Evolutionary conservation across 2,888 invertebrate genomes (phyloP), one percentile per base, ranked within the genome.

Genomic region (Galerucella calmariensis): DNA sequence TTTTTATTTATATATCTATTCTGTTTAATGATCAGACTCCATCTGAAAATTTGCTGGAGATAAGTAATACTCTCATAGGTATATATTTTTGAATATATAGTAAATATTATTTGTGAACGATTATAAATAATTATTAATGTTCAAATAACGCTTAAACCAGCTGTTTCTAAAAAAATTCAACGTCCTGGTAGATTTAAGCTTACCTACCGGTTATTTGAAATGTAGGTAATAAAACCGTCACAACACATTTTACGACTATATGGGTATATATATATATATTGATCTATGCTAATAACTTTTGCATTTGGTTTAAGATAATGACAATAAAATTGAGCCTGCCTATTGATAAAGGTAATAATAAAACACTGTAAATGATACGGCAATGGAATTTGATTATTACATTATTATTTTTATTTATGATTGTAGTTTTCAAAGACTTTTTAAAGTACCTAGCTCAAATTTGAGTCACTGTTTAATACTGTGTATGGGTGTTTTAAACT

Each of bases 231-330:
- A 35, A 35, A 61, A 61, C 35, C 27, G 12, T 61, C 35, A 61
- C 27, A 16, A 35, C n/a, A 61, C 8, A 27, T 35, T 61, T 35
- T 6, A 35, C 35, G 16, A 12, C n/a, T 61, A 35, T 61, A 11
- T 61, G n/a, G n/a, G n/a, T n/a, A n/a, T n/a, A n/a, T n/a, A n/a
- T n/a, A n/a, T n/a, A n/a, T n/a, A n/a, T n/a, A n/a, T 10, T 5
- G 35, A 35, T 61, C 27, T 27, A 27, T 59, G 5, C 9, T 35
- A 61, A 61, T 27, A 24, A 61, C n/a, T 61, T 24, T 27, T 61
- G 35, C 10, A n/a, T 61, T 61, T 2, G 27, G 35, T 61, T 61
- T 61, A 61, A 61, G 61, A 61, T 61, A 61, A 61, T 35, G n/a
- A 27, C 27, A 61, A 61, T 61, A 61, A 61, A 61, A 61, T 11